These are phyloP conservation scores for Acleris cristana DNA, from an alignment of 2,888 invertebrate species.

Conservation along the genomic window DNA sequence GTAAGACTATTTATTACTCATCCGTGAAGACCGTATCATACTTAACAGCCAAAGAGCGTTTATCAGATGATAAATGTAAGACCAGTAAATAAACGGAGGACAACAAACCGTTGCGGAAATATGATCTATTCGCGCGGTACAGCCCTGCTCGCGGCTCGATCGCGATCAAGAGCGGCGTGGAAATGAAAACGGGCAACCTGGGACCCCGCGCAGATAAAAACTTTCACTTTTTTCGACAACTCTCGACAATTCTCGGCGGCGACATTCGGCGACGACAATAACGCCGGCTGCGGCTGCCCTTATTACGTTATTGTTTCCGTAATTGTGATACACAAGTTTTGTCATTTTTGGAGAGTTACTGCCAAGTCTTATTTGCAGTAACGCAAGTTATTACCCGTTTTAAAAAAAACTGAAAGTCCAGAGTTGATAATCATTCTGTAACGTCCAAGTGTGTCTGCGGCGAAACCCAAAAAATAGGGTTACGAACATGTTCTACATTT, in stretches of 20 bases:
- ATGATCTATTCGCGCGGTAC: slow-evolving; percentile 42
- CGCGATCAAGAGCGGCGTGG: slow-evolving; percentile 73
- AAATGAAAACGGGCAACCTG: slow-evolving; percentile 75
- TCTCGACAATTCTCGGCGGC: slow-evolving; percentile 66
- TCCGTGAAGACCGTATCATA: not conserved
- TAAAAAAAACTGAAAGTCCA: not conserved
- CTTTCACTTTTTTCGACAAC: slow-evolving; percentile 79
- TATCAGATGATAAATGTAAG: not conserved
- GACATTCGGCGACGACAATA: slow-evolving; percentile 70
- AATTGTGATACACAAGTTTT: slow-evolving; percentile 69
- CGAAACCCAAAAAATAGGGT: too few relatives aligned
- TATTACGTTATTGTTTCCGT: slow-evolving; percentile 72
- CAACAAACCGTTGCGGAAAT: not conserved
- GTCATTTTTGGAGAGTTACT: slow-evolving; percentile 44
- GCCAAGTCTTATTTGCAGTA: slow-evolving; percentile 34
- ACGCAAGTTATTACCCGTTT: slow-evolving; percentile 12
- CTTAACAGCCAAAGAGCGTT: too few relatives aligned
- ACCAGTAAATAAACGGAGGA: not conserved
- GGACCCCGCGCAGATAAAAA: slow-evolving; percentile 76
- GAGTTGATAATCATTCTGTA: not conserved
- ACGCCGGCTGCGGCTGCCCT: slow-evolving; percentile 67
- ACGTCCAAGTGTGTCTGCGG: not conserved
- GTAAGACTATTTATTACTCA: not conserved
- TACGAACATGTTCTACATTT: too few relatives aligned
- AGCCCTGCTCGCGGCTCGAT: slow-evolving; percentile 62